These are phyloP conservation scores for Gavialis gangeticus DNA, from an alignment of 2,113 vertebrate genomes.

Conservation along the genomic window DNA sequence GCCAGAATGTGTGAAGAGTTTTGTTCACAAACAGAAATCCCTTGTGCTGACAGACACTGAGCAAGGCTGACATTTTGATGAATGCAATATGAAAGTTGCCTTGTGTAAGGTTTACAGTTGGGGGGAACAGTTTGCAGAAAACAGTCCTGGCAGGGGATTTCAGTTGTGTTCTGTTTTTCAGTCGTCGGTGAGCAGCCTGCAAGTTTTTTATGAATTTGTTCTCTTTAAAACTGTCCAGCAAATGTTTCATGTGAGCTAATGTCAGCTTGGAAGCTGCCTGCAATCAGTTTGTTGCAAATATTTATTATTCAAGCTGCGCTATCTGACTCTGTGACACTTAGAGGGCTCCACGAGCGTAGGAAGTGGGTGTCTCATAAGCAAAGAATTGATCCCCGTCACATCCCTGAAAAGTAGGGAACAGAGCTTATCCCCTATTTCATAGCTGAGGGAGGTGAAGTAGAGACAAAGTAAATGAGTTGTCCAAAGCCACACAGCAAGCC, in stretches of 20 bases:
- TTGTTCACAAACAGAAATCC: constrained; percentile 75
- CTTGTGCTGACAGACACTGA: constrained; percentile 67
- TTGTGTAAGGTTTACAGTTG: neutral
- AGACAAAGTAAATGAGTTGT: neutral
- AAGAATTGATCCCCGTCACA: neutral
- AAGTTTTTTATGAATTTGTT: neutral
- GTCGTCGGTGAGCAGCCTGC: neutral
- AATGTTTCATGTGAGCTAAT: rapidly evolving
- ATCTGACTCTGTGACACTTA: neutral
- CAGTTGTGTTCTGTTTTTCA: neutral
- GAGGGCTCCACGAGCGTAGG: rapidly evolving
- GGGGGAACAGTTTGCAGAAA: neutral
- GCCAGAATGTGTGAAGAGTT: constrained; percentile 74
- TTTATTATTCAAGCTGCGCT: neutral
- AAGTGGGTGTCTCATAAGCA: neutral
- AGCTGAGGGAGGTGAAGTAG: rapidly evolving
- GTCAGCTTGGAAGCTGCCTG: neutral
- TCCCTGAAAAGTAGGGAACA: neutral
- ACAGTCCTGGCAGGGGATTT: neutral
- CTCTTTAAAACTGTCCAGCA: neutral
- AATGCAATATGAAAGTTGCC: constrained; percentile 61
- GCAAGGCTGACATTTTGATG: constrained; percentile 54
- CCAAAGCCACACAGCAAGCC: neutral
- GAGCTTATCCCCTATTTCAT: neutral
- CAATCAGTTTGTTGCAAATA: neutral